These are phyloP conservation scores for Drosophila koepferae DNA, from an alignment of 2,888 invertebrate species.

Conservation along the genomic window DNA sequence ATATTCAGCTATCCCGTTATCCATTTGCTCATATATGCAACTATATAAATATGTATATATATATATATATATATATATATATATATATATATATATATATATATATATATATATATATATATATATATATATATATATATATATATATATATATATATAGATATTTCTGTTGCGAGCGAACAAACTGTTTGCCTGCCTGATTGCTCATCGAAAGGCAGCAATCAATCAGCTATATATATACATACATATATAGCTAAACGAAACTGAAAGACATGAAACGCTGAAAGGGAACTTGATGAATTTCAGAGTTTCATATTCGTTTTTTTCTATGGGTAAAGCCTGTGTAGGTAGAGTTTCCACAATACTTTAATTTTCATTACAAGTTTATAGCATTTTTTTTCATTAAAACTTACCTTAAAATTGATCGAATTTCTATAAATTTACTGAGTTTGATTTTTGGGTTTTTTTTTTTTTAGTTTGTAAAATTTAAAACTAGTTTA, in stretches of 20 bases:
- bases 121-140: not conserved
- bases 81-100: not conserved
- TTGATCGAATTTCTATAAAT: no score
- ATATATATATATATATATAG: not conserved
- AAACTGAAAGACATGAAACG: no score
- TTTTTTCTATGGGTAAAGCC: no score
- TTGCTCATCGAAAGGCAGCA: not conserved
- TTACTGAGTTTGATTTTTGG: no score
- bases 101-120: conserved; percentile 1
- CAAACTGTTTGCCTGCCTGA: not conserved
- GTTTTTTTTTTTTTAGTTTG: no score
- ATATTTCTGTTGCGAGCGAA: not conserved
- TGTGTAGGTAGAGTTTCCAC: no score
- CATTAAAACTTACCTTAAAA: no score
- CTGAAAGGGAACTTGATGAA: no score
- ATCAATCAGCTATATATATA: not conserved
- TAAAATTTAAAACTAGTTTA: no score
- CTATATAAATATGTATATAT: conserved; percentile 1
- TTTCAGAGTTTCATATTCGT: no score
- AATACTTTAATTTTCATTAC: no score
- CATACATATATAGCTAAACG: not conserved
- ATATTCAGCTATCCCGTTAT: not conserved
- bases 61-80: not conserved
- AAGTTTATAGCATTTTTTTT: no score
- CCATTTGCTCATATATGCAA: not conserved